Conservation (phyloP, 2,797 vertebrate species). For the Chiroxiphia lanceolata region DNA sequence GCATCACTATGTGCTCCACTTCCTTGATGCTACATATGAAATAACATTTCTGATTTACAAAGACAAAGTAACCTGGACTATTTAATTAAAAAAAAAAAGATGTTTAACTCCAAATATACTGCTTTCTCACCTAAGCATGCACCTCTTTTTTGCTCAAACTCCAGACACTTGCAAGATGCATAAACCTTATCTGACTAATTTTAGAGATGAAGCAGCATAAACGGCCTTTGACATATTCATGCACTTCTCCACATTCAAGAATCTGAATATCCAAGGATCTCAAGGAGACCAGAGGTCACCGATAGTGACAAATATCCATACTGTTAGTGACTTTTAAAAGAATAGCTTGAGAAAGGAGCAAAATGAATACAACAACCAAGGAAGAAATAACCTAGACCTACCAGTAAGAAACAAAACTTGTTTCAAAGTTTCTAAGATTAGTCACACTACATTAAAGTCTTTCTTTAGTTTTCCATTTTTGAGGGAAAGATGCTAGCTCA, state of each 20-base stretch:
- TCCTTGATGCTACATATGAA: not conserved
- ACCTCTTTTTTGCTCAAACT: not conserved
- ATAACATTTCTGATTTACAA: not conserved
- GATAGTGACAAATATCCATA: not conserved
- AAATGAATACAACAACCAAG: not conserved
- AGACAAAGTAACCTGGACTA: not conserved
- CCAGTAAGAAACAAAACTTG: not conserved
- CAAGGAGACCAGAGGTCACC: not conserved
- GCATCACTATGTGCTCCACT: not conserved
- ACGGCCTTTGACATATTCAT: not conserved
- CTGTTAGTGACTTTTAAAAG: not conserved
- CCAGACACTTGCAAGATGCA: not conserved
- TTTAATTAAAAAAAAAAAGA: not conserved
- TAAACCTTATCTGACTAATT: not conserved
- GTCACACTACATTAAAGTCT: not conserved
- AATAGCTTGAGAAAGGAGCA: not conserved
- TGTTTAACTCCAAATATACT: not conserved
- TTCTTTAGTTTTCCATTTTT: not conserved
- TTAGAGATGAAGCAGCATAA: not conserved
- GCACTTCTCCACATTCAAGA: not conserved
- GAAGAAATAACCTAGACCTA: not conserved
- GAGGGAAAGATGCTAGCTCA: rapidly evolving
- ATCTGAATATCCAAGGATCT: not conserved
- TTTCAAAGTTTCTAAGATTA: not conserved
- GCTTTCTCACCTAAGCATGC: not conserved